Conservation (phyloP, 1,140 invertebrate genomes). For the Pseudomyrmex pallidus region DNA sequence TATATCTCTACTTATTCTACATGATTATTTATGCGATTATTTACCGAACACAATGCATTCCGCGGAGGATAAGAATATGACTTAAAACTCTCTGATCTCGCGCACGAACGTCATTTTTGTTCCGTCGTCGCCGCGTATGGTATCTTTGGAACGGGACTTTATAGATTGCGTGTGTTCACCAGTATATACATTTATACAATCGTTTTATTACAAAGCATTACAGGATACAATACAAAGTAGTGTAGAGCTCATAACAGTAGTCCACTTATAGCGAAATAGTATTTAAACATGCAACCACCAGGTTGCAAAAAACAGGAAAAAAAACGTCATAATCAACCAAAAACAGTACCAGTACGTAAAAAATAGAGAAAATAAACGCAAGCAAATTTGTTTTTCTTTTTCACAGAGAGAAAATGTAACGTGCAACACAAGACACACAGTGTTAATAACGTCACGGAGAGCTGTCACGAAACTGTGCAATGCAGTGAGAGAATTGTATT, state of each 20-base stretch:
- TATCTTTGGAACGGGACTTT: constrained; percentile 65
- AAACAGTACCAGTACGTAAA: constrained; percentile 69
- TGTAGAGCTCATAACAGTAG: constrained; percentile 82
- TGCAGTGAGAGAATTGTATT: constrained; percentile 29
- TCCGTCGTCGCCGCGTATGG: constrained; percentile 55
- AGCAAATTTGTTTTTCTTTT: constrained; percentile 46
- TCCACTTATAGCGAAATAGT: constrained; percentile 84
- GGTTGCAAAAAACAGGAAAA: constrained; percentile 68
- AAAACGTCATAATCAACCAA: constrained; percentile 33
- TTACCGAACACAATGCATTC: no score
- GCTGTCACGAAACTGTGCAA: constrained; percentile 35
- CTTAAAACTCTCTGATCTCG: not conserved
- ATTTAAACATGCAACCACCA: constrained; percentile 74
- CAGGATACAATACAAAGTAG: constrained; percentile 82
- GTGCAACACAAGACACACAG: constrained; percentile 29
- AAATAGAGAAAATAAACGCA: constrained; percentile 49
- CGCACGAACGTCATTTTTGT: not conserved
- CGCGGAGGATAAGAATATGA: no score
- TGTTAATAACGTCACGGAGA: not conserved
- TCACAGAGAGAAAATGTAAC: constrained; percentile 50
- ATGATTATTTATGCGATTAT: no score
- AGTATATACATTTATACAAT: constrained; percentile 77
- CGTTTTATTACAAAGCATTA: constrained; percentile 78
- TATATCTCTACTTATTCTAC: no score
- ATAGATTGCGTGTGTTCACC: constrained; percentile 78